Percentiles rank a stretch among this genome's conserved stretches.
These are phyloP conservation scores for Catocala nupta DNA, from an alignment of 2,888 invertebrate species.

Conservation along the genomic window DNA sequence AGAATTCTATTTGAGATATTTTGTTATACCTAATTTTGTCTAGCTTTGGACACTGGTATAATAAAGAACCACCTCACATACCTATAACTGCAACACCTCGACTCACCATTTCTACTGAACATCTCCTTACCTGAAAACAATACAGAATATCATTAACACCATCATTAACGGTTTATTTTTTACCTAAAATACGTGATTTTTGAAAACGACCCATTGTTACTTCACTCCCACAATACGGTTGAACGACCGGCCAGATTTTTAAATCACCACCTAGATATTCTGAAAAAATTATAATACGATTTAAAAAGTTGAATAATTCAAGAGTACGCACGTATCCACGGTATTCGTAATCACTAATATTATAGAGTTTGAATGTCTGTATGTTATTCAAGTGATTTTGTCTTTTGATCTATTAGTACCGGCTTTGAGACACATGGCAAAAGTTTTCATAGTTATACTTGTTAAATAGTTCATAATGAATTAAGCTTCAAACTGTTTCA, in stretches of 20 bases:
- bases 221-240: slow-evolving; percentile 59
- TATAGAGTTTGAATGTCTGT: slow-evolving; percentile 27
- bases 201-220: slow-evolving; percentile 59
- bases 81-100: slow-evolving; percentile 14
- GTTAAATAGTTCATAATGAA: too few relatives aligned
- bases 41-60: slow-evolving; percentile 3
- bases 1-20: not conserved
- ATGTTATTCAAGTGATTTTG: slow-evolving; percentile 19
- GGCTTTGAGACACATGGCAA: too few relatives aligned
- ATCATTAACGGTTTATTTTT: slow-evolving; percentile 53
- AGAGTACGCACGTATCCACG: slow-evolving; percentile 61
- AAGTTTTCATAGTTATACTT: too few relatives aligned
- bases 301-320: slow-evolving; percentile 75
- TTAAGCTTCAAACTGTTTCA: too few relatives aligned
- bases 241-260: slow-evolving; percentile 82
- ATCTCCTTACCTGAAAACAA: slow-evolving; percentile 64
- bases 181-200: slow-evolving; percentile 50
- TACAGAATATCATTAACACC: slow-evolving; percentile 49
- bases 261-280: slow-evolving; percentile 77
- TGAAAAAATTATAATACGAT: slow-evolving; percentile 72
- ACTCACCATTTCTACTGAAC: slow-evolving; percentile 21
- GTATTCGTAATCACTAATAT: slow-evolving; percentile 37
- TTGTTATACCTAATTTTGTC: slow-evolving; percentile 9
- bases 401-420: not conserved
- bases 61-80: slow-evolving; percentile 18